A percentile compares a stretch with the other conserved stretches of the same genome.
Conservation (phyloP, 2,888 invertebrate species). For the Andrena bicolor region DNA sequence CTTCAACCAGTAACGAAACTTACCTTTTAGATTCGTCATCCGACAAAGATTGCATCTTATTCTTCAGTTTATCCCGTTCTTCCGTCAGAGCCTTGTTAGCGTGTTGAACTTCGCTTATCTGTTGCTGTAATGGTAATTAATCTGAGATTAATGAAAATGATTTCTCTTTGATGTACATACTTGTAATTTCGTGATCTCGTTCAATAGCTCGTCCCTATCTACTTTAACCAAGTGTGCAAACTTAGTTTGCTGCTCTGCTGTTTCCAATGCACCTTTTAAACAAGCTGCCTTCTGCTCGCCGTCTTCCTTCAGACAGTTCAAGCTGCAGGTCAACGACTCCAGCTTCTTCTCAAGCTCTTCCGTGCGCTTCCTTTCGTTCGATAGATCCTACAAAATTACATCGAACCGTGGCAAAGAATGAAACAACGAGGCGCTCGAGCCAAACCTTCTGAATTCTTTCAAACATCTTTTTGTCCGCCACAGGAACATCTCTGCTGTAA, state of each 20-base stretch:
- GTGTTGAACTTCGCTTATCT: constrained; percentile 58
- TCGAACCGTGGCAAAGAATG: neutral
- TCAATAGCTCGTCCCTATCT: constrained; percentile 65
- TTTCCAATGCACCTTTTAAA: constrained; percentile 62
- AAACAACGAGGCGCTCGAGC: neutral
- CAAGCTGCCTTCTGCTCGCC: constrained; percentile 64
- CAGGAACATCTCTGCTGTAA: neutral
- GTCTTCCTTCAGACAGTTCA: constrained; percentile 66
- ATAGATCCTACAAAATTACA: constrained; percentile 64
- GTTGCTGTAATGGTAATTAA: constrained; percentile 56
- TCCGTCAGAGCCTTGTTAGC: constrained; percentile 64
- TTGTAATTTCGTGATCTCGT: constrained; percentile 64
- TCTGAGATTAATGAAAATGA: constrained; percentile 9
- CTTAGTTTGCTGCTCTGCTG: constrained; percentile 66
- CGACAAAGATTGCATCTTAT: constrained; percentile 64
- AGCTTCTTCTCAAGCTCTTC: constrained; percentile 68
- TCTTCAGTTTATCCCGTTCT: constrained; percentile 71
- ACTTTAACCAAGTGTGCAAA: constrained; percentile 68
- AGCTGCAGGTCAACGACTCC: constrained; percentile 62
- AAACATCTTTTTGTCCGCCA: constrained; percentile 12
- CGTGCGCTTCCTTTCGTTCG: constrained; percentile 60
- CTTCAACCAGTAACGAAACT: neutral
- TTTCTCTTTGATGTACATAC: constrained; percentile 43
- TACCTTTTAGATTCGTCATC: constrained; percentile 73
- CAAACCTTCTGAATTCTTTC: constrained; percentile 47